These are phyloP conservation scores for Melanophora roralis DNA, from an alignment of 2,888 invertebrate genomes.

Conservation along the genomic window DNA sequence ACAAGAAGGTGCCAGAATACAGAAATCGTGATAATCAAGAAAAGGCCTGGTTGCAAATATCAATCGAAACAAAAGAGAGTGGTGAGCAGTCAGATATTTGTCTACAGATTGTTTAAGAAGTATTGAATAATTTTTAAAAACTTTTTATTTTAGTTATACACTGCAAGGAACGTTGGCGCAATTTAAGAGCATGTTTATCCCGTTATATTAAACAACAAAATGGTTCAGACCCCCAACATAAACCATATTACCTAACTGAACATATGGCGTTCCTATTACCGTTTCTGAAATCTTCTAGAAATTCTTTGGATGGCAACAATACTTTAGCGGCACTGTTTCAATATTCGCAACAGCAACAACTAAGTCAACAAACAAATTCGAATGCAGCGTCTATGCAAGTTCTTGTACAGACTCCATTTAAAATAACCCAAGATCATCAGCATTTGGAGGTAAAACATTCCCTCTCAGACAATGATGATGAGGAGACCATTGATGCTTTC, in stretches of 20 bases:
- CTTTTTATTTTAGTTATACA: conserved; percentile 72
- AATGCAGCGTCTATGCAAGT: conserved; percentile 31
- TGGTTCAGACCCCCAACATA: conserved; percentile 75
- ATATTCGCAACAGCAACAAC: conserved; percentile 66
- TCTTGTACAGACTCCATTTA: conserved; percentile 43
- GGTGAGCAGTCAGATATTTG: no score
- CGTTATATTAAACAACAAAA: conserved; percentile 76
- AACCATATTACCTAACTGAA: conserved; percentile 77
- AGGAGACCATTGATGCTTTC: conserved; percentile 74
- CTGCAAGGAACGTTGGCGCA: conserved; percentile 77
- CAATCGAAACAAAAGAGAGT: conserved; percentile 75
- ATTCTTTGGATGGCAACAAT: conserved; percentile 70
- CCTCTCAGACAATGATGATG: conserved; percentile 74
- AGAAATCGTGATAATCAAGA: conserved; percentile 77
- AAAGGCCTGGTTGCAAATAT: conserved; percentile 75
- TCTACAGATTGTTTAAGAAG: no score
- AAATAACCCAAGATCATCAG: conserved; percentile 52
- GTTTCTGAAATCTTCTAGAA: conserved; percentile 75
- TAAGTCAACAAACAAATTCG: conserved; percentile 41
- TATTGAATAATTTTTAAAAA: not conserved
- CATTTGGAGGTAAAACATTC: conserved; percentile 72
- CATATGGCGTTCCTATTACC: conserved; percentile 77
- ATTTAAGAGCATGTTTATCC: conserved; percentile 76
- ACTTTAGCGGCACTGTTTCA: conserved; percentile 68
- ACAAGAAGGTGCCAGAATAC: conserved; percentile 77